Base-by-base conservation (phyloP, 2,113 vertebrate species). In the Hassar affinis region DNA sequence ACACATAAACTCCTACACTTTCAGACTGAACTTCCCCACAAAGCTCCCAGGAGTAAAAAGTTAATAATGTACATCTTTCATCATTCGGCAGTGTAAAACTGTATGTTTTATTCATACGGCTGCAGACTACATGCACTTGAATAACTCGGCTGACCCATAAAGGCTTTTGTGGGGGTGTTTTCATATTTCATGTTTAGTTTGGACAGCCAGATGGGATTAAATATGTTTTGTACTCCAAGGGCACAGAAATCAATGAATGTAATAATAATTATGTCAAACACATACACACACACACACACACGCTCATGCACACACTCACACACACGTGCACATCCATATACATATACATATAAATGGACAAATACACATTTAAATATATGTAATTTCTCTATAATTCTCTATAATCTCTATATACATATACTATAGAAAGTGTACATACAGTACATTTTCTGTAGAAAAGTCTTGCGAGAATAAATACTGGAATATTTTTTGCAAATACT, bases 91-190 rank as follows among this genome's bases (percentile, higher is more conserved):
- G 71, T 81, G 42, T 45, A 35, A 83, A 85, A 82, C 64, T 56
- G 72, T 69, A 12, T 80, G 71, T 87, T 86, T 88, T 78, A 85
- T 85, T 86, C 83, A 84, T 88, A 72, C 80, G 35, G 71, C 35
- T n/a, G 9, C 68, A 12, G 76, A 83, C 84, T 72, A 59, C 30
- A 51, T 82, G 47, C 42, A 75, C 87, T 81, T 86, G 87, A 90
- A 86, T 77, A 57, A 54, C 56, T 2, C 4, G 3, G 35, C 42
- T 72, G 27, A 72, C 47, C 38, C n/a, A 66, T 22, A 69, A 59
- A 54, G 30, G 27, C 57, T 27, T 35, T 75, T 77, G 86, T 59
- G 72, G 59, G 52, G 61, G 79, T 83, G 49, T 78, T 74, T 82
- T 61, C 64, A 61, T 72, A 79, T 81, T 86, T 84, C 54, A 51